Percentiles rank a stretch among this genome's conserved stretches.
phyloP scores from a whole-genome alignment of 92 coral and sea anemone species.

The Epizoanthus fatuus region DNA sequence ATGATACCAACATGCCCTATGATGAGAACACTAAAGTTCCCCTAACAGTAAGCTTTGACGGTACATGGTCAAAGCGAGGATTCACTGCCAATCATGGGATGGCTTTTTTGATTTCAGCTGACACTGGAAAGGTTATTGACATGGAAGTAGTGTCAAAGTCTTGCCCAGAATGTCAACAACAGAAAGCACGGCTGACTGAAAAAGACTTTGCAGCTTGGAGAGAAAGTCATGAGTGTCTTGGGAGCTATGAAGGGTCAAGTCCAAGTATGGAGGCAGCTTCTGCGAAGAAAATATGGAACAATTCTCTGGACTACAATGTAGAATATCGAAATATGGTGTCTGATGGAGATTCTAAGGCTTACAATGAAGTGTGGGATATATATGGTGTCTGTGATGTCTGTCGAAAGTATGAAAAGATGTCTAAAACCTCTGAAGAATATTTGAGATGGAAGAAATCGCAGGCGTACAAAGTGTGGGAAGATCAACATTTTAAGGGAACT shows the following conservation, averaged over 20 bases:
- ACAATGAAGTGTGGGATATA: too few relatives aligned
- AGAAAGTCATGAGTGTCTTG: too few relatives aligned
- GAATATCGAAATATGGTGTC: too few relatives aligned
- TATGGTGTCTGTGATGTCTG: too few relatives aligned
- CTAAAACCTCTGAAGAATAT: too few relatives aligned
- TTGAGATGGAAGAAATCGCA: background rate
- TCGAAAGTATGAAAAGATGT: too few relatives aligned
- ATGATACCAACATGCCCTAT: background rate
- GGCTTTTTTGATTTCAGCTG: conserved; percentile 59
- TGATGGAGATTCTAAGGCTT: too few relatives aligned
- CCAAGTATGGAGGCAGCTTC: too few relatives aligned
- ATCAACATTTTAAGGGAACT: background rate
- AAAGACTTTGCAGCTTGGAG: too few relatives aligned
- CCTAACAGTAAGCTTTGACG: conserved; percentile 9
- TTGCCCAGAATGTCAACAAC: conserved; percentile 43
- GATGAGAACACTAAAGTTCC: conserved; percentile 6
- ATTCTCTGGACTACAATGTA: too few relatives aligned
- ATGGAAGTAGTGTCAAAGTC: conserved; percentile 54
- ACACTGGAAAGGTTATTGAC: conserved; percentile 62
- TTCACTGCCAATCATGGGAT: conserved; percentile 50
- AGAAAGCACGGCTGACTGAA: background rate
- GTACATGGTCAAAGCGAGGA: background rate
- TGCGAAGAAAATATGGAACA: too few relatives aligned
- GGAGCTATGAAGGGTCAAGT: too few relatives aligned
- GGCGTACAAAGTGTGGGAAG: conserved; percentile 7